Evolutionary conservation across 2,113 vertebrate species (phyloP).

Genomic region (Acrocephalus arundinaceus): DNA sequence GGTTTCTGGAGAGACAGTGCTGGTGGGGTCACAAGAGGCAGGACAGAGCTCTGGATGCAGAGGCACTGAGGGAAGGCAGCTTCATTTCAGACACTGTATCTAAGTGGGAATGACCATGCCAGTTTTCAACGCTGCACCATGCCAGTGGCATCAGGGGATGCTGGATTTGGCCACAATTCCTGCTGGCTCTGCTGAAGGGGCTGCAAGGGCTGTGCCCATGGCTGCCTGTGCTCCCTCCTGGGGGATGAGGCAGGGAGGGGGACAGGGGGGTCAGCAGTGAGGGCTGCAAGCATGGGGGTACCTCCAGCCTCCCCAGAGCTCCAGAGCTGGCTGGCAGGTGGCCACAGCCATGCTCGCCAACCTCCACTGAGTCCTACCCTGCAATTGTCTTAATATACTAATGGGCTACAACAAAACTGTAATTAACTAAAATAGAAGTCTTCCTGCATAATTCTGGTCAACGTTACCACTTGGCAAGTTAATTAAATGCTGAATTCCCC

Average conservation of each 20-base stretch:
- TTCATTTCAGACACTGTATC: rapidly evolving
- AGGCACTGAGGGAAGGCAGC: neutral
- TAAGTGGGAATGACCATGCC: rapidly evolving
- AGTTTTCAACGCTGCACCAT: rapidly evolving
- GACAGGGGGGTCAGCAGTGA: rapidly evolving
- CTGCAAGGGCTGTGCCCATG: rapidly evolving
- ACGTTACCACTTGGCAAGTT: neutral
- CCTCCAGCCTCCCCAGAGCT: rapidly evolving
- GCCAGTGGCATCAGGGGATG: rapidly evolving
- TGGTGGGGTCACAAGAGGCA: neutral
- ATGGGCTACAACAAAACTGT: neutral
- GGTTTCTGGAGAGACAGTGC: neutral
- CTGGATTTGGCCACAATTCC: neutral
- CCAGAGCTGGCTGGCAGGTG: neutral
- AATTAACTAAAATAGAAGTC: slow-evolving; percentile 40
- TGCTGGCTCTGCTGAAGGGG: neutral
- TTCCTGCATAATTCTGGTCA: neutral
- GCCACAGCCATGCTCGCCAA: neutral
- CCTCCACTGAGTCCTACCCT: neutral
- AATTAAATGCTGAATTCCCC: slow-evolving; percentile 40
- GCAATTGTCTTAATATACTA: slow-evolving; percentile 49
- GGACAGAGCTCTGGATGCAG: neutral
- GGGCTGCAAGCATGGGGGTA: neutral
- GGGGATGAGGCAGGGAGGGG: neutral
- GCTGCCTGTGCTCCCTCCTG: rapidly evolving